Conservation (phyloP, 2,888 invertebrate genomes). For the Capitulum mitella region DNA sequence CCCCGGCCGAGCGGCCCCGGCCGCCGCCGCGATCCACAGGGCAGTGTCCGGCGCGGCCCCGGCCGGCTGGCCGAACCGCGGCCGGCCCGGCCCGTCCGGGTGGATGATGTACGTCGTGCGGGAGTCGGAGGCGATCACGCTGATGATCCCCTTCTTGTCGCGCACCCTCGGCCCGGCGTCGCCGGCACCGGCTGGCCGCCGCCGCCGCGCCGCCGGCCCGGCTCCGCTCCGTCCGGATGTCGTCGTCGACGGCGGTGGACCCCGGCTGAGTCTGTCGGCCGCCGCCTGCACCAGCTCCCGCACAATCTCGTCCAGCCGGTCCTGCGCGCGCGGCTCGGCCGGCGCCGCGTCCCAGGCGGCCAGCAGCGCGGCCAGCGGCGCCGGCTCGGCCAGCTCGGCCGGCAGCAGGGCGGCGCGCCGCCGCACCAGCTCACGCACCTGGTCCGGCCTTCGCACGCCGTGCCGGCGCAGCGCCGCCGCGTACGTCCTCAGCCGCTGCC, state of each 20-base stretch:
- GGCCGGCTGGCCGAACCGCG: not conserved
- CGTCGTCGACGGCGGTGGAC: not conserved
- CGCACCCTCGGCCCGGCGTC: slow-evolving; percentile 23
- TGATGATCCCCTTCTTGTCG: slow-evolving; percentile 31
- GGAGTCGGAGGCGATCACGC: slow-evolving; percentile 29
- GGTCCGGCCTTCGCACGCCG: not conserved
- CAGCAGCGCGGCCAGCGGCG: not conserved
- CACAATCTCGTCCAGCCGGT: not conserved
- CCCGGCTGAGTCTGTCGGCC: not conserved
- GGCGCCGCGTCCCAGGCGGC: not conserved
- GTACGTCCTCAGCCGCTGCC: not conserved
- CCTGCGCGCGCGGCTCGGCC: not conserved
- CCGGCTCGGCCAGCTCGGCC: not conserved
- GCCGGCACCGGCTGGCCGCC: not conserved
- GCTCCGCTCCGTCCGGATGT: not conserved
- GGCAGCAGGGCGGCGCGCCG: not conserved
- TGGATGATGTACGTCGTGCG: slow-evolving; percentile 29
- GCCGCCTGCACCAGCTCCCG: slow-evolving; percentile 4
- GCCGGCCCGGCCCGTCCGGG: slow-evolving; percentile 26
- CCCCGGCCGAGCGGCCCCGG: too few relatives aligned
- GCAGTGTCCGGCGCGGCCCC: not conserved
- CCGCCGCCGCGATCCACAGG: not conserved
- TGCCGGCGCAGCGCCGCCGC: not conserved
- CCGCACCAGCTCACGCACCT: not conserved
- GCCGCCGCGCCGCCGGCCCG: not conserved